Conservation (phyloP, 2,113 vertebrate genomes). For the Dissostichus mawsoni region DNA sequence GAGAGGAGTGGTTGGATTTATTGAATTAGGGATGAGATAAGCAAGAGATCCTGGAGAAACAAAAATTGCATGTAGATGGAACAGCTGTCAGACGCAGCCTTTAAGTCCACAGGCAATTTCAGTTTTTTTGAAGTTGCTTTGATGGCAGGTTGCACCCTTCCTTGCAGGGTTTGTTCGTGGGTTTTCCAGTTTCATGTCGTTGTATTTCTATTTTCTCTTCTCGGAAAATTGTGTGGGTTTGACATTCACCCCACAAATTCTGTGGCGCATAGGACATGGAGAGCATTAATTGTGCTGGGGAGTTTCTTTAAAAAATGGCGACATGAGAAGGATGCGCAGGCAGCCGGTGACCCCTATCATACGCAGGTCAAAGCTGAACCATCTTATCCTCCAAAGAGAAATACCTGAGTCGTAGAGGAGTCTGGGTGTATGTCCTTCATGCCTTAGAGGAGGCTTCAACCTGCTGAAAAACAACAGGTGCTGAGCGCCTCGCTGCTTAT, state of each 20-base stretch:
- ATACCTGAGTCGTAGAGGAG: constrained; percentile 34
- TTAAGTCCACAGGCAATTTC: constrained; percentile 22
- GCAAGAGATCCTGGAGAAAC: constrained; percentile 31
- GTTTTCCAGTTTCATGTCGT: not conserved
- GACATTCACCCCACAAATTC: constrained; percentile 17
- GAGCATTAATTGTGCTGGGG: constrained; percentile 4
- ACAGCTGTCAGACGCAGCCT: not conserved
- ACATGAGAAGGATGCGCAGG: constrained; percentile 47
- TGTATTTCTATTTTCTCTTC: constrained; percentile 4
- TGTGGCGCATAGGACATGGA: constrained; percentile 12
- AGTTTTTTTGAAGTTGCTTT: constrained; percentile 6
- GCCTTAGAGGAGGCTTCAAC: constrained; percentile 74
- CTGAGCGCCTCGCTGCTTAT: constrained; percentile 65
- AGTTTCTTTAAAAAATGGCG: constrained; percentile 35
- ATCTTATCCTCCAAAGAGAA: constrained; percentile 56
- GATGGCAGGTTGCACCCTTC: not conserved
- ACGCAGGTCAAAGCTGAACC: constrained; percentile 53
- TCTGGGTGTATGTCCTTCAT: constrained; percentile 75
- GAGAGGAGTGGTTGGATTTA: constrained; percentile 31
- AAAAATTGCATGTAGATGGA: constrained; percentile 28
- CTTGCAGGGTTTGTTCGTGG: not conserved
- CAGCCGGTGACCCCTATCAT: constrained; percentile 58
- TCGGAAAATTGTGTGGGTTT: not conserved
- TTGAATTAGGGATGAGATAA: constrained; percentile 19
- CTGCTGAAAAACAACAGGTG: constrained; percentile 77